phyloP scores from a whole-genome alignment of 1,140 invertebrate genomes.

The Chionoecetes opilio region DNA sequence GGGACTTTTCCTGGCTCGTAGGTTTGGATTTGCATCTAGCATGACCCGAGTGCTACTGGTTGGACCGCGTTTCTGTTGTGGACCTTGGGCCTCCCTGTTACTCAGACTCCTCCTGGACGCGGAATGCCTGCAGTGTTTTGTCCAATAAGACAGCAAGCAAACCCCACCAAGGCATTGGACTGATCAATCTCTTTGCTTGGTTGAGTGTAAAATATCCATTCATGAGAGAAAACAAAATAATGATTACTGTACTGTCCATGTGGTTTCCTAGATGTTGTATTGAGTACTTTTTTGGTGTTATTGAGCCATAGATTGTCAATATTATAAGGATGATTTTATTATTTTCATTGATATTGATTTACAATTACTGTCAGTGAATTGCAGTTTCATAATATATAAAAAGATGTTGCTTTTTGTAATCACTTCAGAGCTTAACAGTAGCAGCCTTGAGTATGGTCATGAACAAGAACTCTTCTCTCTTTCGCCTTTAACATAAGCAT shows the following conservation, averaged over 20 bases:
- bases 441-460: slow-evolving; percentile 77
- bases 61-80: slow-evolving; percentile 71
- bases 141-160: slow-evolving; percentile 79
- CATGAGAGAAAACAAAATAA: slow-evolving; percentile 63
- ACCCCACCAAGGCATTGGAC: slow-evolving; percentile 79
- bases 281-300: slow-evolving; percentile 79
- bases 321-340: slow-evolving; percentile 78
- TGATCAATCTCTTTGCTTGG: slow-evolving; percentile 75
- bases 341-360: slow-evolving; percentile 79
- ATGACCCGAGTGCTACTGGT: slow-evolving; percentile 75
- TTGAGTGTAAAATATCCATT: slow-evolving; percentile 79
- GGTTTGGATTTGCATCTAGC: slow-evolving; percentile 75
- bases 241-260: slow-evolving; percentile 77
- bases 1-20: slow-evolving; percentile 72
- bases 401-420: slow-evolving; percentile 78
- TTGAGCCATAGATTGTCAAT: slow-evolving; percentile 79
- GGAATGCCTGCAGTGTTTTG: slow-evolving; percentile 74
- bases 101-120: slow-evolving; percentile 73
- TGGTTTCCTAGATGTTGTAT: slow-evolving; percentile 76
- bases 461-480: slow-evolving; percentile 79
- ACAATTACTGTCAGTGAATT: slow-evolving; percentile 77
- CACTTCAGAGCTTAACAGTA: slow-evolving; percentile 79
- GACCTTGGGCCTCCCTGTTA: slow-evolving; percentile 71
- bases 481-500: slow-evolving; percentile 77
- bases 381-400: slow-evolving; percentile 77